Percentiles rank a stretch among this genome's conserved stretches.
phyloP scores from a whole-genome alignment of 2,888 invertebrate genomes.

The Andricus quercusramuli region DNA sequence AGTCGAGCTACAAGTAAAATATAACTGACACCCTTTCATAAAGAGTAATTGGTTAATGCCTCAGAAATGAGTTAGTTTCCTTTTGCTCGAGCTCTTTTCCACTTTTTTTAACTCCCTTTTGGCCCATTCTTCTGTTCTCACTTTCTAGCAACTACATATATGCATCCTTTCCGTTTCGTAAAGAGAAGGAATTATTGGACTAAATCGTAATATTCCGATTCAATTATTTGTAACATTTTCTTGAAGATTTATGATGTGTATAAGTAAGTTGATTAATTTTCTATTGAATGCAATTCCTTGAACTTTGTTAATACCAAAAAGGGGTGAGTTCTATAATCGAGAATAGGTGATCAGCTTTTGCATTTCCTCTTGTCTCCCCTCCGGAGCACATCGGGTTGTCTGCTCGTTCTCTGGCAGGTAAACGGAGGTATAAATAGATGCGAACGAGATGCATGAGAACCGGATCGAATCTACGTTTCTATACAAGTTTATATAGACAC shows the following conservation, averaged over 20 bases:
- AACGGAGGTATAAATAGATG: constrained; percentile 30
- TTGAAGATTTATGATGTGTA: too few species aligned
- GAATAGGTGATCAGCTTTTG: not conserved
- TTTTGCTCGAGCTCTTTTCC: constrained; percentile 65
- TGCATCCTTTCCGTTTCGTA: constrained; percentile 35
- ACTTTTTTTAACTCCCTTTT: constrained; percentile 51
- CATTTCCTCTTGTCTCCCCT: not conserved
- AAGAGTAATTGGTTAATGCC: constrained; percentile 78
- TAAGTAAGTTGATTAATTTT: not conserved
- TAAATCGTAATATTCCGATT: not conserved
- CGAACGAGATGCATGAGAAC: constrained; percentile 24
- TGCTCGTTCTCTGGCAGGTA: constrained; percentile 16
- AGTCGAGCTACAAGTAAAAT: constrained; percentile 61
- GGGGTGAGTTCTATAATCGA: not conserved
- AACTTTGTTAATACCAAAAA: not conserved
- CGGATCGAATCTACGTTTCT: not conserved
- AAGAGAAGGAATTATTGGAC: constrained; percentile 12
- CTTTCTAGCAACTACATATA: constrained; percentile 25
- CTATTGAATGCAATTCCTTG: not conserved
- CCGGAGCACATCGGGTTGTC: not conserved
- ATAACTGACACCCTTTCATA: constrained; percentile 76
- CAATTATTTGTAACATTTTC: not conserved
- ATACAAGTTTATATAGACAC: not conserved
- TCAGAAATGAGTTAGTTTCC: constrained; percentile 78
- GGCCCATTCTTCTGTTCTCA: not conserved